Base-by-base conservation (phyloP, 2,797 vertebrate genomes). In the Spatula clypeata region DNA sequence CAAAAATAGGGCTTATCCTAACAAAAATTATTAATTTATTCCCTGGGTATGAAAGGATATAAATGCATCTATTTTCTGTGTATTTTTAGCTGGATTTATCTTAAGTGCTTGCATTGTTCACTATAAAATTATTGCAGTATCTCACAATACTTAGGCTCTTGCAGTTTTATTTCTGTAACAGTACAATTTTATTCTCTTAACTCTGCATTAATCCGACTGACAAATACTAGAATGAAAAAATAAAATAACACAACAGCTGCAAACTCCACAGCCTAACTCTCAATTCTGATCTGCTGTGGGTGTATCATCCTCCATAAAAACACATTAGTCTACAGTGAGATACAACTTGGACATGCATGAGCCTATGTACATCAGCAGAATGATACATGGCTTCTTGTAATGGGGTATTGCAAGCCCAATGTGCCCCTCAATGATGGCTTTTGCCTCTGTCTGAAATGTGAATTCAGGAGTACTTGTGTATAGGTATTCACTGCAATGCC, bases 1-100 rank as follows among this genome's bases (percentile, higher is more conserved):
- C 40, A 64, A 83, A 93, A 86, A 61, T 26, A 69, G 7, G 23
- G 5, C 9, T 86, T 93, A 77, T 57, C 17, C 45, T 57, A 77
- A 86, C 24, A 65, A 67, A 79, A 92, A 36, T 2, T 21, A 65
- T 67, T 71, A 11, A 73, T 87, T 76, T 89, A 85, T 82, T 82
- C 71, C 23, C 34, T 44, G 17, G 17, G 5, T 76, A 64, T 47
- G 42, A 64, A 94, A 64, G 24, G 13, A 51, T 70, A 79, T 13
- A 87, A 87, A 89, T 77, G 5, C 2, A 40, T 40, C 55, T 75
- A 65, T 86, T 58, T 61, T 67, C 15, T 18, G 6, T 44, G 10
- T 16, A 34, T 66, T 93, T 93, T 94, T 80, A 94, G 38, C 11
- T 77, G 40, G 6, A 24, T 80, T 90, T 90, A 61, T 69, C 74